Evolutionary conservation across 2,888 invertebrate species (phyloP), one percentile per base, ranked within the genome.

Genomic region (Hetaerina titia): DNA sequence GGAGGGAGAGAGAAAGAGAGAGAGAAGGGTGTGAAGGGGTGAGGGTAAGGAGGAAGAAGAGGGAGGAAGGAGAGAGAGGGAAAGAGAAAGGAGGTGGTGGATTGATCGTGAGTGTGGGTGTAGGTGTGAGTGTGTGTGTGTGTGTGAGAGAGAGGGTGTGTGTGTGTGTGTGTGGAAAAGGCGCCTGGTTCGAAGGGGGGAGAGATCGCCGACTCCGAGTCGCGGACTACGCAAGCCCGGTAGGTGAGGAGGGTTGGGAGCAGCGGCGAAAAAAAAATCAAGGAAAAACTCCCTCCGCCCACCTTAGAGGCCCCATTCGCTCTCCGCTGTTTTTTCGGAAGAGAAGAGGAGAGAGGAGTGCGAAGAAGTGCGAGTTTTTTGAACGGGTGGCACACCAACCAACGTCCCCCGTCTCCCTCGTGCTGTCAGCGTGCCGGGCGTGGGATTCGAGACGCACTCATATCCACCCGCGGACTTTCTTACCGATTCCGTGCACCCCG

Each of bases 51-150:
- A 89, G 57, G n/a, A 22, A 45, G 90, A 64, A 45, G 64, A 69
- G 56, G 56, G 11, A 69, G 45, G 92, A 22, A 56, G n/a, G 94
- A 90, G 64, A 64, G 22, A 56, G 69, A n/a, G 90, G 15, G 69
- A 25, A 88, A 81, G 56, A 95, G 95, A 95, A 95, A 96, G 96
- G 96, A 96, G 96, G 96, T 96, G 96, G 96, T 96, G 96, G 96
- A 96, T 96, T 96, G 95, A 88, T 95, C 88, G 94, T 89, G 69
- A 90, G 94, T 92, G 92, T 57, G 9, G 11, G 56, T 57, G 56
- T 56, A 56, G 1, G 69, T 92, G 69, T 90, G 90, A 45, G 90
- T 31, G 8, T 25, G 90, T 90, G 63, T 90, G 90, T 56, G 45
- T 22, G 45, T 19, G 31, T 19, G 56, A 15, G 69, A 57, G 57